Evolutionary conservation across 2,113 vertebrate species (phyloP), one percentile per base, ranked within the genome.

Genomic region (Labeo catla): DNA sequence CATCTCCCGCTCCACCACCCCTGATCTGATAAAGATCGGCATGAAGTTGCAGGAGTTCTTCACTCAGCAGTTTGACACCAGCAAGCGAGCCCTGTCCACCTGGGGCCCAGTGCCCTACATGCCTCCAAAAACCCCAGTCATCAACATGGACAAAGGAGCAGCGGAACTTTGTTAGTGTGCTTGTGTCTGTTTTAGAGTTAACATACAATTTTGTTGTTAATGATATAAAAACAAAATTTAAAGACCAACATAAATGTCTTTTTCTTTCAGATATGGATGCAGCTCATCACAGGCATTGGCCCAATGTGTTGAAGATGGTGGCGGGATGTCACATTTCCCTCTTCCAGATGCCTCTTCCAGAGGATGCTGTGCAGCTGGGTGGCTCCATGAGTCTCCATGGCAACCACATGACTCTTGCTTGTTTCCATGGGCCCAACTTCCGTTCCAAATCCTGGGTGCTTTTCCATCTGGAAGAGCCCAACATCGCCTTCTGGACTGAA

Each of bases 11-110:
- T 99, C 98, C 0, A 99, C 98, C 61, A 99, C 98, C 0, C 98
- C 98, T 72, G 98, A 99, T 93, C 96, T 99, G 86, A 99, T 99
- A 92, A 99, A 99, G 95, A 99, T 99, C 83, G 98, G 98, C 93
- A 98, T 99, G 98, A 99, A 99, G 91, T 96, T 99, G 65, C 98
- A 99, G 92, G 98, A 99, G 94, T 99, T 99, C 93, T 99, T 99
- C 90, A 99, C 98, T 61, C 98, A 99, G 90, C 98, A 99, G 90
- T 99, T 99, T 89, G 98, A 99, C 91, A 99, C 98, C 84, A 99
- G 98, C 95, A 99, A 99, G 91, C 92, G 98, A 78, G 98, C 97
- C 57, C 92, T 99, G 65, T 99, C 98, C 84, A 99, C 98, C 0
- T 99, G 98, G 98, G 98, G 98, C 19, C 98, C 98, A 0, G 98